phyloP scores from a whole-genome alignment of 2,113 vertebrate species.

The Saiga tatarica region DNA sequence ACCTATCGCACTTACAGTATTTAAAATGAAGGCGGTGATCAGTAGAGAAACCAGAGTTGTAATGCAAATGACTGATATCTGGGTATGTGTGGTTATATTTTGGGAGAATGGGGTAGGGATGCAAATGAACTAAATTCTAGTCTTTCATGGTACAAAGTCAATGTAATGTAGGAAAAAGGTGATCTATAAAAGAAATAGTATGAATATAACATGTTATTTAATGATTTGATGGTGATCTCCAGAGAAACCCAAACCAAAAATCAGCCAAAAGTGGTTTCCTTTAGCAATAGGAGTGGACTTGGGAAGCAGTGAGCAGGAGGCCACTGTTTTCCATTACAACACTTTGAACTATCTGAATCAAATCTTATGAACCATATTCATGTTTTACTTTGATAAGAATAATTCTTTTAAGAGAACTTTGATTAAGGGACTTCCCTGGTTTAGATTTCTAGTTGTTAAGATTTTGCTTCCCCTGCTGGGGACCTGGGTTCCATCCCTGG shows the following conservation, averaged over 20 bases:
- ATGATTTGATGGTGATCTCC: neutral
- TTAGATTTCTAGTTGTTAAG: neutral
- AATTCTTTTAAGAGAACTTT: neutral
- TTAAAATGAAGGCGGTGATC: neutral
- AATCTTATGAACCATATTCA: neutral
- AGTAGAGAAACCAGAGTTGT: neutral
- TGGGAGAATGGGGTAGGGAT: neutral
- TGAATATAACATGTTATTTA: neutral
- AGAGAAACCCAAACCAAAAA: neutral
- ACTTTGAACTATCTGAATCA: neutral
- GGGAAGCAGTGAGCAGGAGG: neutral
- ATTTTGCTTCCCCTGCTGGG: neutral
- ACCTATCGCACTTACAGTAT: neutral
- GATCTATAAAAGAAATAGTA: neutral
- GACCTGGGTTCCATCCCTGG: neutral
- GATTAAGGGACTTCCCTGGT: neutral
- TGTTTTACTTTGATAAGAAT: slow-evolving; percentile 21
- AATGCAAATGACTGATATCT: neutral
- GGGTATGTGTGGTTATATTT: neutral
- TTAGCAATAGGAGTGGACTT: neutral
- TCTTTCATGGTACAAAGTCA: neutral
- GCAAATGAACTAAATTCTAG: neutral
- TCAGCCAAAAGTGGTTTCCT: neutral
- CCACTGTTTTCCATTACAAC: neutral
- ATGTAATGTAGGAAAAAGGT: neutral